Base-by-base conservation (phyloP, 2,888 invertebrate genomes). In the Xanthostigma xanthostigma region DNA sequence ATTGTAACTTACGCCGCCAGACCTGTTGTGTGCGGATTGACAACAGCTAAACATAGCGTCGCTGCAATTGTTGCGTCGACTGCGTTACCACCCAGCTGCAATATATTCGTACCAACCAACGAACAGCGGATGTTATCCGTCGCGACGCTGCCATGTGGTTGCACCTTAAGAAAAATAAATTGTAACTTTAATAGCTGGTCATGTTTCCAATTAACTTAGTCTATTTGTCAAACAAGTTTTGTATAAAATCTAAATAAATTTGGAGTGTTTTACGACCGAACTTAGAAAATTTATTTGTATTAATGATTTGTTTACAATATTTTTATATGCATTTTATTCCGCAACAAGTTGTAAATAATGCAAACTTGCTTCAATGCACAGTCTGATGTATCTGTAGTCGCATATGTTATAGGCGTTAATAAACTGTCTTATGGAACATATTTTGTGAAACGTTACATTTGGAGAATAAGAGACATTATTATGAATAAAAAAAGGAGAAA, bases 21-120 rank as follows among this genome's bases (percentile, higher is more conserved):
- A 36, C 87, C 81, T 34, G 83, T 81, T 55, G 75, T 70, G 59
- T 87, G 84, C 45, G 84, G 83, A 55, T 81, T 74, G 14, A 81
- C 73, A 36, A 86, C 80, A 44, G 81, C 76, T 55, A 84, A 73
- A 64, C 89, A 90, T 50, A 89, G 72, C 40, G 82, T 75, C 45
- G 82, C 74, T 36, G 81, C 81, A 46, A 81, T 74, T 36, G 84
- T 81, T 48, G 86, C 87, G 70, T 89, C 88, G 0, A 84, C 71
- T 27, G 87, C 83, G 68, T 74, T 79, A n/a, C 86, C 86, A 42
- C 80, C 81, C 55, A 72, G 69, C 63, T 78, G 75, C 56, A 89
- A 69, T 57, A 79, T 71, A 56, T 71, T 70, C 12, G 79, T 75
- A 44, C 86, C 88, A 49, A 84, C 76, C 56, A 74, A 69, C 27